phyloP scores from a whole-genome alignment of 2,113 vertebrate species.

The Cochlearius cochlearius region DNA sequence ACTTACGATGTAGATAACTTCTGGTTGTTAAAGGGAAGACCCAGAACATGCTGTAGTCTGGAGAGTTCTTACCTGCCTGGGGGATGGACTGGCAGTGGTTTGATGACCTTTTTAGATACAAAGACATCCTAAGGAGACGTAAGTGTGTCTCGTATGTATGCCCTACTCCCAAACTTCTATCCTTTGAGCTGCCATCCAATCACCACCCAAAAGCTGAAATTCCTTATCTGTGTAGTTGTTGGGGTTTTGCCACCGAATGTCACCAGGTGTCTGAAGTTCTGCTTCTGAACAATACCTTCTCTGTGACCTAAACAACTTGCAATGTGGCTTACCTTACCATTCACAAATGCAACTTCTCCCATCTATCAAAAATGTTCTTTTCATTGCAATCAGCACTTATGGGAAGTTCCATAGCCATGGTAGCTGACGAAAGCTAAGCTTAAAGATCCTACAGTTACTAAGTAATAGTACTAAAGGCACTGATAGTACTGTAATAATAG shows the following conservation, averaged over 20 bases:
- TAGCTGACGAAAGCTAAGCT: not conserved
- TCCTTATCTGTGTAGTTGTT: not conserved
- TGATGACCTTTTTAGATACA: not conserved
- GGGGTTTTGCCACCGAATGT: not conserved
- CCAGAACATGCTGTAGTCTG: not conserved
- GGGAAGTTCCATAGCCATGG: not conserved
- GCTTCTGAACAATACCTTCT: not conserved
- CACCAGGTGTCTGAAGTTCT: not conserved
- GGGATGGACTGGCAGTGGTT: not conserved
- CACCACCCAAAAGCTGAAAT: not conserved
- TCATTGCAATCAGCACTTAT: not conserved
- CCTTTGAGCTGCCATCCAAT: not conserved
- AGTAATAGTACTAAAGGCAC: too few relatives aligned
- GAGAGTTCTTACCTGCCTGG: not conserved
- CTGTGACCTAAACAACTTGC: not conserved
- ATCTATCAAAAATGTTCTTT: not conserved
- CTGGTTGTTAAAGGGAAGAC: not conserved
- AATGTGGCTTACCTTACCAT: not conserved
- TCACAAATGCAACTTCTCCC: not conserved
- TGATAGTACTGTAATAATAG: too few relatives aligned
- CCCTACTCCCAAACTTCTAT: not conserved
- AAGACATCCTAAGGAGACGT: not conserved
- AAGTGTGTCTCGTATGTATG: not conserved
- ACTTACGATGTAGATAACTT: not conserved
- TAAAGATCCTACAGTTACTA: not conserved